phyloP scores from a whole-genome alignment of 2,113 vertebrate species.

The Tenrec ecaudatus region DNA sequence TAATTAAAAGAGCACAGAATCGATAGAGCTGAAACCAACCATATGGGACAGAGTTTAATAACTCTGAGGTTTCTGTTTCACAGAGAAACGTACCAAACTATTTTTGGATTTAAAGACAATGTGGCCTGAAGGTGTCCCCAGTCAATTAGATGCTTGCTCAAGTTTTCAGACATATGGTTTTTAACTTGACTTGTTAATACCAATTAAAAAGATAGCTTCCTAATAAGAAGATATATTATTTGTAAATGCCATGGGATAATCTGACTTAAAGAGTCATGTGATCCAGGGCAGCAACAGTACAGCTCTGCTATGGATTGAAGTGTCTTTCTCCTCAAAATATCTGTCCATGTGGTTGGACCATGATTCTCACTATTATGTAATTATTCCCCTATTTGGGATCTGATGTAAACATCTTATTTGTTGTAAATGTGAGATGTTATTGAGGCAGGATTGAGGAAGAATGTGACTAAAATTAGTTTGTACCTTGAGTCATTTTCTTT shows the following conservation, averaged over 20 bases:
- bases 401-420: background rate
- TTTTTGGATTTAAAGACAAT: background rate
- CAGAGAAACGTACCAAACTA: background rate
- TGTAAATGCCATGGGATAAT: conserved; percentile 1
- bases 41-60: conserved; percentile 26
- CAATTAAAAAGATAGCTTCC: background rate
- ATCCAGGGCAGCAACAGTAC: background rate
- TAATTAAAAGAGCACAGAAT: conserved; percentile 71
- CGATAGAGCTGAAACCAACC: conserved; percentile 64
- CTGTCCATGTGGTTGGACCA: background rate
- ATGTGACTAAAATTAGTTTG: background rate
- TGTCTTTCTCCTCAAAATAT: background rate
- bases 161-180: background rate
- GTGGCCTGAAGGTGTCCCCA: background rate
- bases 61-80: background rate
- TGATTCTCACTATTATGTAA: background rate
- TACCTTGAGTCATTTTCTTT: background rate
- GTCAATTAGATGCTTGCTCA: background rate
- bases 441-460: background rate
- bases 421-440: background rate
- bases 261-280: background rate
- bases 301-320: background rate
- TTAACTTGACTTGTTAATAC: background rate
- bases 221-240: background rate
- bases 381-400: background rate